These are phyloP conservation scores for Menura novaehollandiae DNA, from an alignment of 2,113 vertebrate species.

Conservation along the genomic window DNA sequence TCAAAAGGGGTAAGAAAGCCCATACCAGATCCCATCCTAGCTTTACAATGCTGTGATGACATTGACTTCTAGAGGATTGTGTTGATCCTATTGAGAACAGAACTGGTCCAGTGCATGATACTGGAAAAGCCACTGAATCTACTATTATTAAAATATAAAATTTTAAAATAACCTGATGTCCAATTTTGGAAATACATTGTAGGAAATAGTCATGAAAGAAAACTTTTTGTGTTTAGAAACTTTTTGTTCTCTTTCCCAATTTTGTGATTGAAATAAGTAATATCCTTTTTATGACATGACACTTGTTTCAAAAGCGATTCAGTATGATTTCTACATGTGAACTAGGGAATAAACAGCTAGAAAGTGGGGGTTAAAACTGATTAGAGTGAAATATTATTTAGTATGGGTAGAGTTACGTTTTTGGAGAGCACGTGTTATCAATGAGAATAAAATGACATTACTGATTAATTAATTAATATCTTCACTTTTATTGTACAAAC, in stretches of 20 bases:
- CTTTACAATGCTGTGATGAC: not conserved
- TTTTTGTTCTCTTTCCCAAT: not conserved
- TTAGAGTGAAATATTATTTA: not conserved
- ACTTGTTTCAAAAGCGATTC: not conserved
- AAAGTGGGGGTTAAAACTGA: not conserved
- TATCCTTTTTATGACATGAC: not conserved
- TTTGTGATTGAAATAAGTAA: not conserved
- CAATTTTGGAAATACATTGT: not conserved
- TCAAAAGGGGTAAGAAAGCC: not conserved
- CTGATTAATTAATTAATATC: not conserved
- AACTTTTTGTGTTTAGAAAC: not conserved
- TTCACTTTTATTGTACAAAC: not conserved
- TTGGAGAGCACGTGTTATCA: not conserved
- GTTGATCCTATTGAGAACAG: not conserved
- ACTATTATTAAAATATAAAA: not conserved
- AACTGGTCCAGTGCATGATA: not conserved
- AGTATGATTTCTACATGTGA: not conserved
- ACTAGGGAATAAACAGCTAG: not conserved
- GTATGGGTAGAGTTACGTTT: not conserved
- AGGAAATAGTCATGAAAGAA: not conserved
- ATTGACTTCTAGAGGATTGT: not conserved
- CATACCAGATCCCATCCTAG: not conserved
- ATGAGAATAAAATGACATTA: not conserved
- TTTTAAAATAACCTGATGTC: not conserved
- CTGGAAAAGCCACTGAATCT: not conserved